Evolutionary conservation across 2,888 invertebrate species (phyloP).

Genomic region (Heteropelma amictum): DNA sequence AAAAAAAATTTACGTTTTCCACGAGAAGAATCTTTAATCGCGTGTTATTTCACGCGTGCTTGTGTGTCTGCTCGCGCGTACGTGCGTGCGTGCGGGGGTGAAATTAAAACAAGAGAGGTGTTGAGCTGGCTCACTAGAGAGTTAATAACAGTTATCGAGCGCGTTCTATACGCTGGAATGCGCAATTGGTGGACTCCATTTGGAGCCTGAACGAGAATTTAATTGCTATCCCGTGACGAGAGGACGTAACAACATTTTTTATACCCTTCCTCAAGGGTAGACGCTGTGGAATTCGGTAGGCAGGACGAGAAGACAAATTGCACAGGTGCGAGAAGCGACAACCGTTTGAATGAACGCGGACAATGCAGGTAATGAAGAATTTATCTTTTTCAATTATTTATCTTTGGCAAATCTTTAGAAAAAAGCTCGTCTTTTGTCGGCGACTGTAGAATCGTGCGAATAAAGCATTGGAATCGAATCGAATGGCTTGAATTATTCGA

Average conservation of each 20-base stretch:
- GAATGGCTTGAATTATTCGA: too few species aligned
- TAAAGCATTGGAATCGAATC: too few species aligned
- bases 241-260: slow-evolving; percentile 39
- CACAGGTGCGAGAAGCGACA: too few species aligned
- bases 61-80: background rate
- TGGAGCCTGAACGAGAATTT: slow-evolving; percentile 20
- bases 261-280: slow-evolving; percentile 17
- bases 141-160: slow-evolving; percentile 59
- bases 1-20: slow-evolving; percentile 1
- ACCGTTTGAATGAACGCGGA: too few species aligned
- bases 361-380: too few species aligned
- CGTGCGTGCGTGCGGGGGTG: background rate
- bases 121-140: slow-evolving; percentile 45
- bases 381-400: too few species aligned
- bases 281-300: background rate
- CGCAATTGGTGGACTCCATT: slow-evolving; percentile 54
- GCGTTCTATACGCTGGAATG: slow-evolving; percentile 55
- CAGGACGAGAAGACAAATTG: background rate
- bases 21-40: background rate
- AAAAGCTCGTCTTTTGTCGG: too few species aligned
- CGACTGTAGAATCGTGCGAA: too few species aligned
- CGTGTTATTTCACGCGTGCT: background rate
- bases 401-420: too few species aligned
- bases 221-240: background rate
- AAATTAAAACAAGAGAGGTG: slow-evolving; percentile 50